A percentile compares a stretch with the other conserved stretches of the same genome.
Evolutionary conservation across 2,888 invertebrate genomes (phyloP).

Genomic region (Amphiduros pacificus): DNA sequence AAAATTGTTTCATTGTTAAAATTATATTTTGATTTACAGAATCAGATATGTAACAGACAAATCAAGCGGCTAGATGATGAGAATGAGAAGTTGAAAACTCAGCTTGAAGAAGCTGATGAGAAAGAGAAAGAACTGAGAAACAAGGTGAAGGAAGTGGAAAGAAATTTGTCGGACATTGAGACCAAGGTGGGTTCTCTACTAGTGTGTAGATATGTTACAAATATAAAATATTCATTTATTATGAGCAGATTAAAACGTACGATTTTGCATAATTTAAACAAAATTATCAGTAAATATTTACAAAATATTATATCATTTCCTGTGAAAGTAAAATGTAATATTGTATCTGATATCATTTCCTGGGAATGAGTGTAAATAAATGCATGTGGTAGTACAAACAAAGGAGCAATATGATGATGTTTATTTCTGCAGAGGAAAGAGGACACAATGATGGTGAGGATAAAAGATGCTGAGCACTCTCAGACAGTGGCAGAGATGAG

Average conservation of each 20-base stretch:
- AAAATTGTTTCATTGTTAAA: neutral
- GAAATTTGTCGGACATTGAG: slow-evolving; percentile 73
- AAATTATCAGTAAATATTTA: too few species aligned
- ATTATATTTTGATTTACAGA: slow-evolving; percentile 47
- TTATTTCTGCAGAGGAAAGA: slow-evolving; percentile 71
- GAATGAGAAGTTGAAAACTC: slow-evolving; percentile 79
- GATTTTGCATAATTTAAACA: too few species aligned
- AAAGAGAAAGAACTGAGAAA: slow-evolving; percentile 76
- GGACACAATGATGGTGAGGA: slow-evolving; percentile 89
- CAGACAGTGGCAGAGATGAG: slow-evolving; percentile 91
- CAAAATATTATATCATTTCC: too few species aligned
- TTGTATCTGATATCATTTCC: too few species aligned
- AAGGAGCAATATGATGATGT: too few species aligned
- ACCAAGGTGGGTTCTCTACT: slow-evolving; percentile 55
- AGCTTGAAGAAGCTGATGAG: slow-evolving; percentile 73
- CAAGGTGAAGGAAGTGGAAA: slow-evolving; percentile 80
- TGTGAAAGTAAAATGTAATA: too few species aligned
- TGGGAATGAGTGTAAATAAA: too few species aligned
- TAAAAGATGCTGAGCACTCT: slow-evolving; percentile 91
- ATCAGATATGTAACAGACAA: slow-evolving; percentile 65
- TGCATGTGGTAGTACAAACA: too few species aligned
- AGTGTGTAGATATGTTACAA: too few species aligned
- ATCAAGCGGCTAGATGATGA: slow-evolving; percentile 86
- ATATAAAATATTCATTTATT: too few species aligned
- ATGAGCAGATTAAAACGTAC: too few species aligned